Conservation (phyloP, 2,113 vertebrate genomes). For the Rhabdornis inornatus region DNA sequence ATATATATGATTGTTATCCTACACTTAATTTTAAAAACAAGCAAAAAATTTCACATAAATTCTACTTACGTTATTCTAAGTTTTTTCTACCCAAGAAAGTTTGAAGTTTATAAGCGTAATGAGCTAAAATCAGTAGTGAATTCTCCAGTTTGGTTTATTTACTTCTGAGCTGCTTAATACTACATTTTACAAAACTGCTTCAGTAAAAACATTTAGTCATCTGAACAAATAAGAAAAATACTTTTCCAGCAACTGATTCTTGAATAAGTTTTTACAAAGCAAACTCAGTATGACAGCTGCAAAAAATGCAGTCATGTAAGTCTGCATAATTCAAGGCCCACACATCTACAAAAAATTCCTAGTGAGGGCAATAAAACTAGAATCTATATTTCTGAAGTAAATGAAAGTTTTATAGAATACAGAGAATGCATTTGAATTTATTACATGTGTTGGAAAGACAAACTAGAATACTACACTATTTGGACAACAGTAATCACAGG, state of each 20-base stretch:
- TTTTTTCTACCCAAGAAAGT: accelerated
- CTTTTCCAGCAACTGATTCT: neutral
- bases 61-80: neutral
- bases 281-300: neutral
- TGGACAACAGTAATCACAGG: neutral
- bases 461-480: neutral
- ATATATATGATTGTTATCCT: neutral
- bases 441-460: neutral
- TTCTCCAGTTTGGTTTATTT: neutral
- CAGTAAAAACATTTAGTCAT: neutral
- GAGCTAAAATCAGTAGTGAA: neutral
- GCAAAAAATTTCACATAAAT: neutral
- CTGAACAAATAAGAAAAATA: neutral
- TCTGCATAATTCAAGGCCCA: neutral
- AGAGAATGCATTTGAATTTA: neutral
- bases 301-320: neutral
- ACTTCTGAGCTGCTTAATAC: neutral
- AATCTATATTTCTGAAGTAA: neutral
- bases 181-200: neutral
- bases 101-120: neutral
- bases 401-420: neutral
- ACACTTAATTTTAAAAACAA: neutral
- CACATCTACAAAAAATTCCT: neutral
- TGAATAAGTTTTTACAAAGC: neutral
- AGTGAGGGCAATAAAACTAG: neutral